Evolutionary conservation across 2,797 vertebrate species (phyloP).

Genomic region (Limosa lapponica): DNA sequence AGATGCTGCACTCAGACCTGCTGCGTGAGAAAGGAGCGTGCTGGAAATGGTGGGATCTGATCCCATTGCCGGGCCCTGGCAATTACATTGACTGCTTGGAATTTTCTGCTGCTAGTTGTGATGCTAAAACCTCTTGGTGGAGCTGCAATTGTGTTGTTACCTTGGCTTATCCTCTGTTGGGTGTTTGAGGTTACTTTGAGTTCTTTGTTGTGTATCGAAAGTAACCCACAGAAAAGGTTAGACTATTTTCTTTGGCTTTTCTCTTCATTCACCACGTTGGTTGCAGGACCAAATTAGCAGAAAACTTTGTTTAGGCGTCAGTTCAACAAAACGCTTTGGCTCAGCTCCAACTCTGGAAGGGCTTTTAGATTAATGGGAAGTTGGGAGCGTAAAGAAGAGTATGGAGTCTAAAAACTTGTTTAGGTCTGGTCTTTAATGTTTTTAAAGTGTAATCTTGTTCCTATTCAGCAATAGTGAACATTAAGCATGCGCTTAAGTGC

Average conservation of each 20-base stretch:
- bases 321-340: conserved; percentile 26
- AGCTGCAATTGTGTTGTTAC: background rate
- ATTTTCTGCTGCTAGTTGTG: background rate
- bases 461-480: background rate
- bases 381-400: background rate
- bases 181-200: background rate
- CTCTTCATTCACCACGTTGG: background rate
- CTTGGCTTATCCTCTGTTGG: background rate
- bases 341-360: background rate
- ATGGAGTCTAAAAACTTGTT: background rate
- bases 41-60: background rate
- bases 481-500: conserved; percentile 23
- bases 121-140: background rate
- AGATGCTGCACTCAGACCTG: conserved; percentile 23
- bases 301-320: conserved; percentile 4
- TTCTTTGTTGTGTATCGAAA: background rate
- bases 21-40: background rate
- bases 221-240: background rate
- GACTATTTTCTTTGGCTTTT: conserved; percentile 2
- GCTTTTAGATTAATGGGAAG: conserved; percentile 1
- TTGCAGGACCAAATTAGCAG: conserved; percentile 13
- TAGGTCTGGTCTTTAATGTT: background rate
- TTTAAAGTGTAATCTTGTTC: background rate
- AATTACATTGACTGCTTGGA: background rate
- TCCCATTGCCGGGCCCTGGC: background rate